phyloP scores from a whole-genome alignment of 2,113 vertebrate genomes.

The Arizona elegans region DNA sequence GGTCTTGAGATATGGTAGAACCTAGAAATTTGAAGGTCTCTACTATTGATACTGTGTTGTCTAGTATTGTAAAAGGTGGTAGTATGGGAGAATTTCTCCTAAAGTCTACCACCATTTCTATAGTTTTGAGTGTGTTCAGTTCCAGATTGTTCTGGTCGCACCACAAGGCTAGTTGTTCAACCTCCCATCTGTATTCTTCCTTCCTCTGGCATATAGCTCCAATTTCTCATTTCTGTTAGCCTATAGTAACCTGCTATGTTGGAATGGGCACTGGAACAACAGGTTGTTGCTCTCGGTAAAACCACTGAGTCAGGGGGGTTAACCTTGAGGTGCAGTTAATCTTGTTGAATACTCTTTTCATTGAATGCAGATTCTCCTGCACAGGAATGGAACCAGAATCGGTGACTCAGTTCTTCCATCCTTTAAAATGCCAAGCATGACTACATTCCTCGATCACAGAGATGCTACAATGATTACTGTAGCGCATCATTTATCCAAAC shows the following conservation, averaged over 20 bases:
- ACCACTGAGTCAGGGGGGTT: neutral
- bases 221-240: conserved; percentile 37
- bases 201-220: conserved; percentile 41
- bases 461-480: conserved; percentile 10
- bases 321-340: conserved; percentile 4
- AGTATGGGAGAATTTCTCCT: no score
- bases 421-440: conserved; percentile 6
- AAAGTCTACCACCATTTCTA: no score
- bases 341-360: conserved; percentile 1
- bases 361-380: conserved; percentile 6
- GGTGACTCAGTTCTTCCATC: conserved; percentile 16
- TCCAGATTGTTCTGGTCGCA: no score
- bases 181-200: neutral
- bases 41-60: no score
- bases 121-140: no score
- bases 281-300: neutral
- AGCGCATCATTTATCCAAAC: conserved; percentile 23
- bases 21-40: no score
- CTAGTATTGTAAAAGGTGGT: no score
- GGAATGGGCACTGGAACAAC: neutral
- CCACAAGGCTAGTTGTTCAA: no score
- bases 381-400: neutral
- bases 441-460: conserved; percentile 1
- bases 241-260: neutral
- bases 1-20: no score